A percentile compares a stretch with the other conserved stretches of the same genome.
Evolutionary conservation across 1,140 invertebrate genomes (phyloP).

Genomic region (Chymomyza costata): DNA sequence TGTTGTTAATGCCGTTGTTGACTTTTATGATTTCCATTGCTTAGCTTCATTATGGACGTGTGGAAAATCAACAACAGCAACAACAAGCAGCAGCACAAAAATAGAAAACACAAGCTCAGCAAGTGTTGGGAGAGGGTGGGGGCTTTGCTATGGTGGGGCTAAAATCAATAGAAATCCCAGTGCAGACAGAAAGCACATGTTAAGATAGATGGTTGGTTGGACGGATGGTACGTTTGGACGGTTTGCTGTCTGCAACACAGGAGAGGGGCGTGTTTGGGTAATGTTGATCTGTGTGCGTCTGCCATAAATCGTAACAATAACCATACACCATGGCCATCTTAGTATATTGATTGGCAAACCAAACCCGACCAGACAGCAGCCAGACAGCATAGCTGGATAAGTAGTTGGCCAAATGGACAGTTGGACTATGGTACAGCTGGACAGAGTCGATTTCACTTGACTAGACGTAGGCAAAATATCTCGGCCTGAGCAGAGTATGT

Average conservation of each 20-base stretch:
- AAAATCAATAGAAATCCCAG: slow-evolving; percentile 64
- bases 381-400: slow-evolving; percentile 36
- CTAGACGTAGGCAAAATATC: slow-evolving; percentile 51
- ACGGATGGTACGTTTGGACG: slow-evolving; percentile 2
- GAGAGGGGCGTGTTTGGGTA: slow-evolving; percentile 7
- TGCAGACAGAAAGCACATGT: slow-evolving; percentile 10
- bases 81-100: no score
- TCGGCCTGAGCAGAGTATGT: slow-evolving; percentile 21
- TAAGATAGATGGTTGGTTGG: background rate
- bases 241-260: slow-evolving; percentile 4
- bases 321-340: slow-evolving; percentile 48
- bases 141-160: no score
- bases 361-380: slow-evolving; percentile 32
- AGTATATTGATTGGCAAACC: slow-evolving; percentile 1
- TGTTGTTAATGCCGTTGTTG: slow-evolving; percentile 43
- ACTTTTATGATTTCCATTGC: slow-evolving; percentile 71
- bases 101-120: slow-evolving; percentile 55
- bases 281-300: slow-evolving; percentile 57
- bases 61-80: slow-evolving; percentile 47
- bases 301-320: slow-evolving; percentile 71
- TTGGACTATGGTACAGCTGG: slow-evolving; percentile 15
- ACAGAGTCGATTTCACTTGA: slow-evolving; percentile 65
- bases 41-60: slow-evolving; percentile 61
- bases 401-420: background rate
- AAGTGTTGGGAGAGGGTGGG: background rate